Percentiles rank a stretch among this genome's conserved stretches.
Evolutionary conservation across 1,140 invertebrate species (phyloP).

Genomic region (Drosophila miranda): DNA sequence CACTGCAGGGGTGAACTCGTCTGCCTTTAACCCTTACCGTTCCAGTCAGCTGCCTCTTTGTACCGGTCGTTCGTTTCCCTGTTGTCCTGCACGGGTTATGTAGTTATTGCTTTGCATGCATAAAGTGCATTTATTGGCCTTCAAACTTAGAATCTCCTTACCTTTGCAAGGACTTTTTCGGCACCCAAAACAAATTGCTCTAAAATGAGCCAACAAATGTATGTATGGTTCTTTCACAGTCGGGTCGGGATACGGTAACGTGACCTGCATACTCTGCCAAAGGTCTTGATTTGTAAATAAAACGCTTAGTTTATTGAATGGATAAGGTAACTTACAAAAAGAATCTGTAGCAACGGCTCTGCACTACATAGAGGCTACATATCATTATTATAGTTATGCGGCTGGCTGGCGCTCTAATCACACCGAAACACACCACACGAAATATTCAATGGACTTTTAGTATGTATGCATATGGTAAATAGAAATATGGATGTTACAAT

Average conservation of each 20-base stretch:
- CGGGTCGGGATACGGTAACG: slow-evolving; percentile 1
- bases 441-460: slow-evolving; percentile 34
- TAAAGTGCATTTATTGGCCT: too few species aligned
- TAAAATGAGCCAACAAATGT: slow-evolving; percentile 31
- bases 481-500: slow-evolving; percentile 25
- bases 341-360: slow-evolving; percentile 42
- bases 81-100: not conserved
- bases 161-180: not conserved
- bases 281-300: slow-evolving; percentile 43
- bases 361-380: slow-evolving; percentile 28
- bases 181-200: too few species aligned
- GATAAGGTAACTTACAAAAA: slow-evolving; percentile 65
- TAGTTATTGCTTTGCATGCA: not conserved
- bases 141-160: not conserved
- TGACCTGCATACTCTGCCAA: not conserved
- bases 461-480: slow-evolving; percentile 30
- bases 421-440: slow-evolving; percentile 20
- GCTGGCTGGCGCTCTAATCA: slow-evolving; percentile 1
- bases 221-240: slow-evolving; percentile 14
- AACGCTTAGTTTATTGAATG: slow-evolving; percentile 63
- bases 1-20: slow-evolving; percentile 6
- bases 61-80: slow-evolving; percentile 8
- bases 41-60: slow-evolving; percentile 8
- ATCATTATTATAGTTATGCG: slow-evolving; percentile 12
- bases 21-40: slow-evolving; percentile 9